Base-by-base conservation (phyloP, 2,888 invertebrate species). In the Dynastes hyllus region DNA sequence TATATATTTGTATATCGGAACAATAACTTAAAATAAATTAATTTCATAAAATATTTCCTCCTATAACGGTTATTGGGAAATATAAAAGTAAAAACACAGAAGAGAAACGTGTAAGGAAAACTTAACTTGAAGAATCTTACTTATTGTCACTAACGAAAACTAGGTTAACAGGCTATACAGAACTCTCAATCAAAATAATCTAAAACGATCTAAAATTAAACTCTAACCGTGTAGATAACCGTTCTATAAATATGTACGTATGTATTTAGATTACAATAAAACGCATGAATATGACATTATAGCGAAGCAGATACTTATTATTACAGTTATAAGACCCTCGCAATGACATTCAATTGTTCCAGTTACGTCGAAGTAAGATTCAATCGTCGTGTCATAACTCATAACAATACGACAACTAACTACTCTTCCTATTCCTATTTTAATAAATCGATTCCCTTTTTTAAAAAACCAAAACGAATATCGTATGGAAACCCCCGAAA, bases 291-390 rank as follows among this genome's bases (percentile, higher is more conserved):
- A 45, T n/a, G 8, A 16, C 53, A 53, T 53, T n/a, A 53, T n/a
- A 53, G 32, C 2, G 16, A 6, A 53, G n/a, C 27, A 29, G 8
- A 61, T 2, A 22, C 22, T 6, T 27, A 16, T 61, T 11, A 27
- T 61, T 45, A 45, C 45, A 11, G 6, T 61, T 22, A 27, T 22
- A 27, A 61, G 61, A 27, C 61, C 61, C 61, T 61, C 61, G 61
- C 61, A 61, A 61, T 61, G 61, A 61, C 61, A 61, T 61, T 61
- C 61, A 29, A 61, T 61, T 29, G 61, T 61, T 22, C 61, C 61
- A 61, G 8, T 61, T 61, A 61, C 61, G 11, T 61, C 22, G 22
- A 11, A 53, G 16, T 9, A 6, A 61, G 27, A 22, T n/a, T 2
- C 27, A 27, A 27, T 27, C 61, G 61, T 11, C 27, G 55, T 8